These are phyloP conservation scores for Carcharodon carcharias DNA, from an alignment of 2,797 vertebrate species.

Conservation along the genomic window DNA sequence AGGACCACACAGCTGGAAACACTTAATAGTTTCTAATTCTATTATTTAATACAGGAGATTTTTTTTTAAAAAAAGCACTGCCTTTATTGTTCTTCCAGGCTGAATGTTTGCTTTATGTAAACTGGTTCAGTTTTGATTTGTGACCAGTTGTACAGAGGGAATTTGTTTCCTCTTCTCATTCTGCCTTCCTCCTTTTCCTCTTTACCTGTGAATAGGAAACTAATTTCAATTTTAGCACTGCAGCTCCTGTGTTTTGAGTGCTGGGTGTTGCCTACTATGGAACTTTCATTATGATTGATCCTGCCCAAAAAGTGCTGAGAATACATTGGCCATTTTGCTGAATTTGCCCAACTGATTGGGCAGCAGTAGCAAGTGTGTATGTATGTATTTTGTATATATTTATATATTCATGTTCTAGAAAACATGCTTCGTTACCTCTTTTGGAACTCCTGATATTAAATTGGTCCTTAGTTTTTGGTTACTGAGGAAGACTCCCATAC, in stretches of 20 bases:
- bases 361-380: not conserved
- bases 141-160: not conserved
- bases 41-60: conserved; percentile 7
- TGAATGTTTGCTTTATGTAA: not conserved
- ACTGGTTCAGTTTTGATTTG: not conserved
- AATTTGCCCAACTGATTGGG: not conserved
- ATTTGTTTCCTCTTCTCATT: not conserved
- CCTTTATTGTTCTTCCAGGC: not conserved
- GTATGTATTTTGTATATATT: too few species aligned
- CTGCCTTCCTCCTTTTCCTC: not conserved
- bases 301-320: not conserved
- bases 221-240: not conserved
- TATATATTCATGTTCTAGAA: too few species aligned
- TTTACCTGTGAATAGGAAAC: not conserved
- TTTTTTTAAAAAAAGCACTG: not conserved
- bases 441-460: conserved; percentile 5
- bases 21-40: not conserved
- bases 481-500: not conserved
- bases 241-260: not conserved
- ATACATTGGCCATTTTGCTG: not conserved
- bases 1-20: conserved; percentile 3
- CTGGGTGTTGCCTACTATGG: not conserved
- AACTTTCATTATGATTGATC: not conserved
- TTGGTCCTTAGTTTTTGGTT: not conserved
- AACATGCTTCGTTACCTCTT: not conserved